These are phyloP conservation scores for Cryptocheilus praepositus DNA, from an alignment of 2,888 invertebrate genomes.

Conservation along the genomic window DNA sequence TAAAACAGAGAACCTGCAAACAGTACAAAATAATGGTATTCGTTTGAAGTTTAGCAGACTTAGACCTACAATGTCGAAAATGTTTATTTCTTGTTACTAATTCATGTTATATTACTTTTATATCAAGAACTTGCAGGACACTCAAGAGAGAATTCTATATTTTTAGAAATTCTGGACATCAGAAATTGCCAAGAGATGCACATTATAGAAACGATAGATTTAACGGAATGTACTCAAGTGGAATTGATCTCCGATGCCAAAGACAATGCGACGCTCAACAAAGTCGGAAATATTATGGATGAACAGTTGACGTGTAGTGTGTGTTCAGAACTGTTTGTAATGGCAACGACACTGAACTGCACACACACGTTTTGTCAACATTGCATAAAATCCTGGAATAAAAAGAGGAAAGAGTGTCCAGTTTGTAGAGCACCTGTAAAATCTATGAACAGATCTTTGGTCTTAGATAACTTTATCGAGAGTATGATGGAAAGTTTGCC, in stretches of 20 bases:
- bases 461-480: conserved; percentile 84
- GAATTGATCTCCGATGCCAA: conserved; percentile 5
- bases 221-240: conserved; percentile 67
- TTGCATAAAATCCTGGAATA: conserved; percentile 84
- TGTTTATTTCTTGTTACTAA: background rate
- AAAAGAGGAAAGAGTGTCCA: conserved; percentile 83
- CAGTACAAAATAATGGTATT: conserved; percentile 1
- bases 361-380: conserved; percentile 85
- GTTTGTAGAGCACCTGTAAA: conserved; percentile 79
- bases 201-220: conserved; percentile 76
- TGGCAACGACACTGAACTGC: conserved; percentile 83
- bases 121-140: conserved; percentile 19
- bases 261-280: conserved; percentile 51
- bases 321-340: conserved; percentile 84
- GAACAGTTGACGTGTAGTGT: conserved; percentile 85
- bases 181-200: conserved; percentile 58
- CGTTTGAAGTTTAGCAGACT: background rate
- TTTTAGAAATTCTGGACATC: conserved; percentile 42
- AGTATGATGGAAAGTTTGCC: conserved; percentile 81
- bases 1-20: conserved; percentile 30
- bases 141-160: conserved; percentile 42
- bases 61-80: background rate
- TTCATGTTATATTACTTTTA: conserved; percentile 12
- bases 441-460: conserved; percentile 79
- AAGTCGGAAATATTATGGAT: conserved; percentile 80